Conservation (phyloP, 2,113 vertebrate species). For the Nestor notabilis region DNA sequence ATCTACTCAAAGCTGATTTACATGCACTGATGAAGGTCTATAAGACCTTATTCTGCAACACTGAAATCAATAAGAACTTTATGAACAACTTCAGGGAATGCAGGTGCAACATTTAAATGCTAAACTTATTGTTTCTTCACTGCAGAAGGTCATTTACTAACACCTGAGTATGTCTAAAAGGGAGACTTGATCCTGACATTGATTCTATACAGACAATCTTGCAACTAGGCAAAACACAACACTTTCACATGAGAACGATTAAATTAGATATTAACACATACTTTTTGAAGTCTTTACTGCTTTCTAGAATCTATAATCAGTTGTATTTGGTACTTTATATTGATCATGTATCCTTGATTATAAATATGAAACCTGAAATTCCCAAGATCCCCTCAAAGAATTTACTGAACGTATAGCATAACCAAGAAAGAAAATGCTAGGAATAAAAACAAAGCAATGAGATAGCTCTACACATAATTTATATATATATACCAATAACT, state of each 20-base stretch:
- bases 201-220: not conserved
- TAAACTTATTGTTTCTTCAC: not conserved
- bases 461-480: not conserved
- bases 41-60: not conserved
- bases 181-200: not conserved
- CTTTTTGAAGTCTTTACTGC: not conserved
- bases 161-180: not conserved
- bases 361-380: slow-evolving; percentile 10
- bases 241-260: not conserved
- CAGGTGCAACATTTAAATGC: not conserved
- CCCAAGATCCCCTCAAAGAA: not conserved
- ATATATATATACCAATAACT: not conserved
- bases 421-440: not conserved
- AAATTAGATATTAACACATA: not conserved
- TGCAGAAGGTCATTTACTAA: not conserved
- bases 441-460: not conserved
- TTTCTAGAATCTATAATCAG: not conserved
- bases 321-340: not conserved
- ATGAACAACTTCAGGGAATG: not conserved
- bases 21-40: not conserved
- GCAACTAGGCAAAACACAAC: not conserved
- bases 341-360: not conserved
- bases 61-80: not conserved
- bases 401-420: not conserved
- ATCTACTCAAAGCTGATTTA: not conserved